A percentile compares a stretch with the other conserved stretches of the same genome.
phyloP scores from a whole-genome alignment of 2,888 invertebrate genomes.

The Sepiola atlantica region DNA sequence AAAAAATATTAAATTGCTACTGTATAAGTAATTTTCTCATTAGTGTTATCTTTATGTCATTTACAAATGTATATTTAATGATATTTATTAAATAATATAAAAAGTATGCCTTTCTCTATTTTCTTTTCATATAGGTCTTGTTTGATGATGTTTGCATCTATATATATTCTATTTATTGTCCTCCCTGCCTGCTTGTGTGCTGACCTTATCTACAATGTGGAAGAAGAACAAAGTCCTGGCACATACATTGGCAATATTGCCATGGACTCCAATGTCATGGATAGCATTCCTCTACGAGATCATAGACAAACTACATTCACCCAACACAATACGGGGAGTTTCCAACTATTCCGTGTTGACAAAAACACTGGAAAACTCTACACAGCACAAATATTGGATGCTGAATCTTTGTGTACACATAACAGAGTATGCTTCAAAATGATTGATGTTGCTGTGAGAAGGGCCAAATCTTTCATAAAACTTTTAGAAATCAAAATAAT shows the following conservation, averaged over 20 bases:
- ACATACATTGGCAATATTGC: background rate
- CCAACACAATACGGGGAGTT: background rate
- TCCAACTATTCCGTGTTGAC: background rate
- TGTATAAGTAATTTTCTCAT: too few species aligned
- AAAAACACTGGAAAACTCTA: constrained; percentile 2
- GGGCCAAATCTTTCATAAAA: background rate
- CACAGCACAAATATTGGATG: background rate
- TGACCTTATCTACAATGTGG: background rate
- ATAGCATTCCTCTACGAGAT: background rate
- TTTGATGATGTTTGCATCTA: background rate
- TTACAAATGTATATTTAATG: background rate
- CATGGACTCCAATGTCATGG: background rate
- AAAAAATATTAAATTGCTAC: too few species aligned
- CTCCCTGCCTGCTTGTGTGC: background rate
- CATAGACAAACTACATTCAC: background rate
- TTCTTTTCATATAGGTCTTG: background rate
- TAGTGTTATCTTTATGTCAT: too few species aligned
- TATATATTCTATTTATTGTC: background rate
- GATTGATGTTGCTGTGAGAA: background rate
- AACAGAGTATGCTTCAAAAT: background rate
- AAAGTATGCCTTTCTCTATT: background rate
- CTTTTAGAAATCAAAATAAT: background rate
- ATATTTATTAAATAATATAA: background rate
- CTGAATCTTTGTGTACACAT: background rate
- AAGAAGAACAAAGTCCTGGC: background rate